These are phyloP conservation scores for Bugulina stolonifera DNA, from an alignment of 2,888 invertebrate genomes.

Conservation along the genomic window DNA sequence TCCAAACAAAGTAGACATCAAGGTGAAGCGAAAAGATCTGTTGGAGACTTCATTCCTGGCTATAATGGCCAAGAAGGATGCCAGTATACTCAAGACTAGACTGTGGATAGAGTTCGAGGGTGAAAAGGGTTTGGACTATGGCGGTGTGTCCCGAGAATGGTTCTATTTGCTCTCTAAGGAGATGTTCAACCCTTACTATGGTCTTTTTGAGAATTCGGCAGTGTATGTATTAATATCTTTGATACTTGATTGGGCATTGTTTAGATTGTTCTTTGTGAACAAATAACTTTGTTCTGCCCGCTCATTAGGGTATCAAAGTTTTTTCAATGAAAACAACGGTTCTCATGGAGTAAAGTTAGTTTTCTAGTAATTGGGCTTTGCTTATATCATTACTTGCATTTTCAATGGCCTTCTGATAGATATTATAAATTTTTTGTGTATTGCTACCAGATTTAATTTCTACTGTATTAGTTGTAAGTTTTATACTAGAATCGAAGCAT, in stretches of 20 bases:
- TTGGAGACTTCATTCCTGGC: slow-evolving; percentile 94
- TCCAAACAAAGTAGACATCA: slow-evolving; percentile 96
- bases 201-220: slow-evolving; percentile 97
- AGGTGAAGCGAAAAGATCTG: slow-evolving; percentile 77
- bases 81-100: slow-evolving; percentile 87
- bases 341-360: no score
- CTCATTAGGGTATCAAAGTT: no score
- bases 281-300: no score
- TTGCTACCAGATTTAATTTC: no score
- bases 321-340: no score
- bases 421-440: no score
- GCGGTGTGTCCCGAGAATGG: slow-evolving; percentile 94
- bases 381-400: no score
- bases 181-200: slow-evolving; percentile 99
- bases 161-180: slow-evolving; percentile 97
- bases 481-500: no score
- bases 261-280: slow-evolving; percentile 16
- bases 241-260: background rate
- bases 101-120: slow-evolving; percentile 98
- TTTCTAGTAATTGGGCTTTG: no score
- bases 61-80: slow-evolving; percentile 81
- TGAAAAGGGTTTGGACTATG: slow-evolving; percentile 85
- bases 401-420: no score
- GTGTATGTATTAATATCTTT: slow-evolving; percentile 63
- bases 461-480: no score